A percentile compares a stretch with the other conserved stretches of the same genome.
phyloP scores from a whole-genome alignment of 2,888 invertebrate species.

The Coremacera marginata region DNA sequence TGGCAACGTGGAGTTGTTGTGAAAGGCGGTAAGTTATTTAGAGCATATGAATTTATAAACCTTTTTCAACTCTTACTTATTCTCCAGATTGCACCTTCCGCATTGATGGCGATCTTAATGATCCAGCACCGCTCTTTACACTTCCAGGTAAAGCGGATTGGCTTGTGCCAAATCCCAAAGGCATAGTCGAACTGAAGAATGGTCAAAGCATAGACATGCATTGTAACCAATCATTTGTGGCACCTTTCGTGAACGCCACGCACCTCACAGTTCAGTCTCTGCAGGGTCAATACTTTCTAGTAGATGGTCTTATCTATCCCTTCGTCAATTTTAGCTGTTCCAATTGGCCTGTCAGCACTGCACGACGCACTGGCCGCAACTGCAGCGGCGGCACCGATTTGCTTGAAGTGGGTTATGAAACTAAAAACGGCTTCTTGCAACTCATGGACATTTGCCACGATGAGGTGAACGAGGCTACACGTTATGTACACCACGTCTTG shows the following conservation, averaged over 20 bases:
- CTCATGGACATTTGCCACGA: conserved; percentile 68
- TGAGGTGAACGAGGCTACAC: conserved; percentile 62
- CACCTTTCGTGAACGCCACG: conserved; percentile 48
- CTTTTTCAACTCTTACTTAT: background rate
- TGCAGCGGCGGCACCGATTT: conserved; percentile 62
- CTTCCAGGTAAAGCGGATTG: conserved; percentile 62
- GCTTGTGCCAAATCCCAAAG: conserved; percentile 55
- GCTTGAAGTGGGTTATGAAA: conserved; percentile 67
- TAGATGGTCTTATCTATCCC: conserved; percentile 53
- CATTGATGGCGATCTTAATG: conserved; percentile 55
- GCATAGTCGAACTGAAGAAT: conserved; percentile 53
- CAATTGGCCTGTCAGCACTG: conserved; percentile 57
- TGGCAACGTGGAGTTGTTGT: conserved; percentile 10
- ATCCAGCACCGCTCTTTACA: conserved; percentile 75
- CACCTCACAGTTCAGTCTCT: conserved; percentile 58
- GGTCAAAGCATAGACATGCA: conserved; percentile 60
- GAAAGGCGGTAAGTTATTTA: conserved; percentile 14
- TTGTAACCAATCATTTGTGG: conserved; percentile 54
- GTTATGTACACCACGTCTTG: conserved; percentile 68
- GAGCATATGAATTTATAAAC: conserved; percentile 33
- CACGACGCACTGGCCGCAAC: conserved; percentile 54
- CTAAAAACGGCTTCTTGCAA: conserved; percentile 57
- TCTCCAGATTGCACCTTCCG: conserved; percentile 52
- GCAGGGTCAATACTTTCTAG: conserved; percentile 53
- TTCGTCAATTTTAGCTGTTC: conserved; percentile 65